Percentiles rank a stretch among this genome's conserved stretches.
Evolutionary conservation across 2,113 vertebrate genomes (phyloP).

Genomic region (Xiphophorus hellerii): DNA sequence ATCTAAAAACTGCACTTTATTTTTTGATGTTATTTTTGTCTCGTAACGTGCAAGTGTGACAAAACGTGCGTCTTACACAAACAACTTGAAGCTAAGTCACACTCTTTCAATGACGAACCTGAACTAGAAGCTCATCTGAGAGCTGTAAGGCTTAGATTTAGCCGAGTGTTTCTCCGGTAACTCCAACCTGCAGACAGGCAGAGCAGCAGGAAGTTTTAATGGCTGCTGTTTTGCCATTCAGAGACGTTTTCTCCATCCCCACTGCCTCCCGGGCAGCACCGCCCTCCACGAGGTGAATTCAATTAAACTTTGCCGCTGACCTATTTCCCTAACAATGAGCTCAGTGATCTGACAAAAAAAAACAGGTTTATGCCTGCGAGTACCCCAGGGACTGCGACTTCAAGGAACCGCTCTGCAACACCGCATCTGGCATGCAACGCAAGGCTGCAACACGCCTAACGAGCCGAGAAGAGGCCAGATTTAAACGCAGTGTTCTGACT

Average conservation of each 20-base stretch:
- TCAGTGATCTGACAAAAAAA: slow-evolving; percentile 55
- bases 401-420: slow-evolving; percentile 41
- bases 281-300: slow-evolving; percentile 48
- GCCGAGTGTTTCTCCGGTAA: neutral
- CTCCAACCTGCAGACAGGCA: neutral
- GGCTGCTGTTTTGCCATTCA: neutral
- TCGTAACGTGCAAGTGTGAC: too few relatives aligned
- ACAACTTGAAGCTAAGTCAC: too few relatives aligned
- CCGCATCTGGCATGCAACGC: slow-evolving; percentile 46
- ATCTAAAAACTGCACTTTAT: too few relatives aligned
- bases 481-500: slow-evolving; percentile 1
- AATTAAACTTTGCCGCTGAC: slow-evolving; percentile 66
- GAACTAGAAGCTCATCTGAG: neutral
- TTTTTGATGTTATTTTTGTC: too few relatives aligned
- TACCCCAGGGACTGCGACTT: slow-evolving; percentile 61
- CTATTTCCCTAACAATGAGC: slow-evolving; percentile 66
- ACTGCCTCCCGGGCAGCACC: slow-evolving; percentile 17
- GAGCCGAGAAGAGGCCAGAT: neutral
- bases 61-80: too few relatives aligned
- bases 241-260: slow-evolving; percentile 9
- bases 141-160: neutral
- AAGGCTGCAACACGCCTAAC: slow-evolving; percentile 21
- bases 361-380: slow-evolving; percentile 56
- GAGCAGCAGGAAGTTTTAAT: slow-evolving; percentile 5
- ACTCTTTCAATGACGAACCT: too few relatives aligned